A percentile compares a stretch with the other conserved stretches of the same genome.
Conservation (phyloP, 2,888 invertebrate genomes). For the Brachylomia viminalis region DNA sequence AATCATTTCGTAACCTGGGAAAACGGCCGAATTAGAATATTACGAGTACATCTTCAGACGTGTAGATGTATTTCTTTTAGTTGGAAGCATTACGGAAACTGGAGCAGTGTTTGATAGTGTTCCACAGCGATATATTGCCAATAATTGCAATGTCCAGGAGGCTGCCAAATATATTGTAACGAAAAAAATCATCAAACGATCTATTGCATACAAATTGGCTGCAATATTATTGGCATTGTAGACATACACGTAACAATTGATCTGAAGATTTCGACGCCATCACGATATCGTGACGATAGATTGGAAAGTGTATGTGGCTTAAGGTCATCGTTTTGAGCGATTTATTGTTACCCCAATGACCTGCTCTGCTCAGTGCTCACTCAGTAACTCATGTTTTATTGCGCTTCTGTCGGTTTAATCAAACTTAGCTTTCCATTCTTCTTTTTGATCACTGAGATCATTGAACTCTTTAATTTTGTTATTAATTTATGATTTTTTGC, state of each 20-base stretch:
- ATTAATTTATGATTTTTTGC: not conserved
- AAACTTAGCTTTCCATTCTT: not conserved
- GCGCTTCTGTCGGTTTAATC: not conserved
- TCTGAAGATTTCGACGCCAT: slow-evolving; percentile 52
- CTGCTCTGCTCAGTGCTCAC: too few species aligned
- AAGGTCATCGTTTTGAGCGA: slow-evolving; percentile 55
- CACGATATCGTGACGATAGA: slow-evolving; percentile 62
- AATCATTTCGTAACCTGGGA: slow-evolving; percentile 59
- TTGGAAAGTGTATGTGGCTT: slow-evolving; percentile 56
- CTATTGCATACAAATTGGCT: slow-evolving; percentile 58
- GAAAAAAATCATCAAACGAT: slow-evolving; percentile 53
- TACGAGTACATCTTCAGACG: slow-evolving; percentile 40
- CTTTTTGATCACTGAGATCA: not conserved
- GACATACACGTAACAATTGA: slow-evolving; percentile 57
- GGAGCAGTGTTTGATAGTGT: slow-evolving; percentile 51
- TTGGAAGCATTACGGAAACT: slow-evolving; percentile 51
- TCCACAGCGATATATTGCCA: slow-evolving; percentile 50
- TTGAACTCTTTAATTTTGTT: not conserved
- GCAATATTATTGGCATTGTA: slow-evolving; percentile 53
- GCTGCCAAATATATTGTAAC: slow-evolving; percentile 59
- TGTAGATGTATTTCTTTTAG: slow-evolving; percentile 52
- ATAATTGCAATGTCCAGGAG: slow-evolving; percentile 53
- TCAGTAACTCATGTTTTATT: slow-evolving; percentile 18
- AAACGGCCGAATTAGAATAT: slow-evolving; percentile 56
- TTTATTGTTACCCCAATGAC: slow-evolving; percentile 54